Evolutionary conservation across 2,113 vertebrate genomes (phyloP), one percentile per base, ranked within the genome.

Genomic region (Acanthisitta chloris): DNA sequence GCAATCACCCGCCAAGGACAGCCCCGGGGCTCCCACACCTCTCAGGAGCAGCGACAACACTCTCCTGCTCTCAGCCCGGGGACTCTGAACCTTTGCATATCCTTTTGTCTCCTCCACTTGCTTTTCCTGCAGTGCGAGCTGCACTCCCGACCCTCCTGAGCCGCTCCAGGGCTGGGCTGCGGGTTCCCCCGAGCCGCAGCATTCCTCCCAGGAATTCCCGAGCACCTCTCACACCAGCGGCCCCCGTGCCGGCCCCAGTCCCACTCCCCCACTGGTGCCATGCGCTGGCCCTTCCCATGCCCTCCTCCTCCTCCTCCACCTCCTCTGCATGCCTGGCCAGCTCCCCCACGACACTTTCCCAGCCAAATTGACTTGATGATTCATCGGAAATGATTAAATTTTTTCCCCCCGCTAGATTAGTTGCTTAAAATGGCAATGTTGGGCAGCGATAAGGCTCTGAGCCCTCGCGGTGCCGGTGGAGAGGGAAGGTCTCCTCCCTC

Each of bases 351-450:
- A 15, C 23, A 6, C 21, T 74, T 64, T 88, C 65, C 49, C 74
- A 82, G 89, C 54, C 59, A 81, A 94, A 78, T 9, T 42, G 55
- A 18, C 72, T 66, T 55, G 81, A 81, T 97, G 96, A 97, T 87
- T 97, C 96, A 97, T 94, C 90, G 46, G 95, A 95, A 97, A 97
- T 90, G 86, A 97, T 95, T 93, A 89, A 80, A 89, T 92, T 92
- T 74, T 86, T 90, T 59, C 72, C 81, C 80, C 57, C 12, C 5
- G 49, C n/a, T n/a, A 96, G 86, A 96, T 97, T 90, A 93, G 79
- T 83, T 86, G 52, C 97, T 96, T 94, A 88, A 96, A 97, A 95
- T 84, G 95, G 97, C 92, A 95, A 49, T 36, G 61, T 86, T 43
- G 91, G 87, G 80, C 83, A 93, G 78, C 0, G 92, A 97, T 93